phyloP scores from a whole-genome alignment of 2,113 vertebrate genomes.

The Hassar affinis region DNA sequence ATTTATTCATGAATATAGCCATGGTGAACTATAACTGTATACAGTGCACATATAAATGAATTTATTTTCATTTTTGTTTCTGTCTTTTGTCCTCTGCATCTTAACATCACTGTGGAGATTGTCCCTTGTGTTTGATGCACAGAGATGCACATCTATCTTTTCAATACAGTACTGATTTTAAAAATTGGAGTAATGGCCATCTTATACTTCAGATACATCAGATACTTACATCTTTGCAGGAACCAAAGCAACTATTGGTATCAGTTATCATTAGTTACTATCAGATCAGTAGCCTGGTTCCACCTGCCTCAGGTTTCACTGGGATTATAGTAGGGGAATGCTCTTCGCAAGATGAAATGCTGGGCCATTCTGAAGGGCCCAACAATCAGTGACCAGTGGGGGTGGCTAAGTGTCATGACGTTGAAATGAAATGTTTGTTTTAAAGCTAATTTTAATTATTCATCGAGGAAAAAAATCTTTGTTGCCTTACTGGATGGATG shows the following conservation, averaged over 20 bases:
- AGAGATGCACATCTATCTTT: background rate
- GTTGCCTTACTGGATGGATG: no score
- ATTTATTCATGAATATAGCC: background rate
- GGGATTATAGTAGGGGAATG: no score
- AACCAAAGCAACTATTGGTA: background rate
- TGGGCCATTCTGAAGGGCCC: no score
- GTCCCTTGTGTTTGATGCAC: background rate
- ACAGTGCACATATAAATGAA: background rate
- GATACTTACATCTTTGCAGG: background rate
- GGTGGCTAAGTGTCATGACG: no score
- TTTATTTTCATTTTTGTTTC: background rate
- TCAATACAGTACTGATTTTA: background rate
- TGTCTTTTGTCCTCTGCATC: background rate
- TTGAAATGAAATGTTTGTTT: no score
- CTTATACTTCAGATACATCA: background rate
- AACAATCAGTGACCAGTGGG: no score
- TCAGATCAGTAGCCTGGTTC: no score
- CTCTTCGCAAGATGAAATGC: no score
- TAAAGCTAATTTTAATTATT: no score
- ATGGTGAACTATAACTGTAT: background rate
- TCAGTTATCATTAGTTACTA: background rate
- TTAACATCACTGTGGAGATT: background rate
- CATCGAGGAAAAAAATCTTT: no score
- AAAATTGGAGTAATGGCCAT: background rate
- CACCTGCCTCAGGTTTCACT: no score